Evolutionary conservation across 2,113 vertebrate genomes (phyloP).

Genomic region (Neolamprologus hecqui): DNA sequence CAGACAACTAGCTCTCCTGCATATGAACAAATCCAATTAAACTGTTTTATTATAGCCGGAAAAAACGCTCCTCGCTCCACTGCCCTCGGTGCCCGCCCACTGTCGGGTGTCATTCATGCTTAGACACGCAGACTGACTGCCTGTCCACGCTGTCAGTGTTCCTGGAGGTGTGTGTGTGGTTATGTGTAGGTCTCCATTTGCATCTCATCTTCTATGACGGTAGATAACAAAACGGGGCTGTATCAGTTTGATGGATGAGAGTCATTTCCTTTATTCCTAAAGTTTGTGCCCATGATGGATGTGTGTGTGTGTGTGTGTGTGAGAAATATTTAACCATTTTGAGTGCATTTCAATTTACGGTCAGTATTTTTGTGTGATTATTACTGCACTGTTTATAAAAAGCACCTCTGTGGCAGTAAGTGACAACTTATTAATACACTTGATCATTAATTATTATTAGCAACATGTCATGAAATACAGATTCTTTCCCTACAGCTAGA

Average conservation of each 20-base stretch:
- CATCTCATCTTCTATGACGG: neutral
- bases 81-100: conserved; percentile 64
- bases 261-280: neutral
- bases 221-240: neutral
- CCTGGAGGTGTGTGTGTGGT: neutral
- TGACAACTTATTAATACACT: neutral
- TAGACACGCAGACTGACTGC: conserved; percentile 32
- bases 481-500: neutral
- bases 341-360: neutral
- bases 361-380: neutral
- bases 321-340: neutral
- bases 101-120: conserved; percentile 60
- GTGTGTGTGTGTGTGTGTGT: neutral
- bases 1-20: conserved; percentile 72
- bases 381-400: neutral
- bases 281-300: neutral
- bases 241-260: neutral
- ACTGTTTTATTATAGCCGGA: conserved; percentile 73
- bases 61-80: conserved; percentile 62
- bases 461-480: neutral
- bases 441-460: neutral
- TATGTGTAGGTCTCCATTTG: neutral
- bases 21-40: conserved; percentile 82
- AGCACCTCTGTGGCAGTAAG: too few relatives aligned
- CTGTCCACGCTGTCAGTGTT: conserved; percentile 3